Evolutionary conservation across 2,888 invertebrate genomes (phyloP).

Genomic region (Netelia fuscicornis): DNA sequence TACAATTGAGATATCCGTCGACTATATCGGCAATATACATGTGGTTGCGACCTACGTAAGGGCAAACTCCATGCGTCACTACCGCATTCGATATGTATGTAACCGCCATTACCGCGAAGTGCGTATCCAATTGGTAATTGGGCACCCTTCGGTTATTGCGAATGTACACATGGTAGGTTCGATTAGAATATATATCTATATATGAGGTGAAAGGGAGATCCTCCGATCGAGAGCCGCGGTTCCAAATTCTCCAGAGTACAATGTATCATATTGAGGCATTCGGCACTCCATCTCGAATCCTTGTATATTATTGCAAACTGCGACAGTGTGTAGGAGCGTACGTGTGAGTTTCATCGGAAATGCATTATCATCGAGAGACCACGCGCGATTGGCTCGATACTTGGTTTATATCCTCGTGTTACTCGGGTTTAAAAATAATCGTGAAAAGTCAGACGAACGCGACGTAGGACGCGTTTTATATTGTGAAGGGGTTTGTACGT

Average conservation of each 20-base stretch:
- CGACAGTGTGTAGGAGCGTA: neutral
- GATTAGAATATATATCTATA: neutral
- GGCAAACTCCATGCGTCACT: neutral
- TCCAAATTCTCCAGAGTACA: conserved; percentile 34
- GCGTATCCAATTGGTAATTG: conserved; percentile 39
- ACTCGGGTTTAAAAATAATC: neutral
- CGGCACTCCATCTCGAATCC: conserved; percentile 6
- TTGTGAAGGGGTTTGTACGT: neutral
- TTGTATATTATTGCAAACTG: conserved; percentile 10
- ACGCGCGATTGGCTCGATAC: neutral
- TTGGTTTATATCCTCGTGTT: neutral
- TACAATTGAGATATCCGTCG: neutral
- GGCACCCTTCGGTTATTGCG: conserved; percentile 31
- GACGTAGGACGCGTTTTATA: neutral
- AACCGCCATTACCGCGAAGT: conserved; percentile 19
- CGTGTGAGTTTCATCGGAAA: neutral
- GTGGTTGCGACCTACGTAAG: neutral
- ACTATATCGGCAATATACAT: neutral
- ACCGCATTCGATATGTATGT: conserved; percentile 8
- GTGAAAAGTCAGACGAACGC: neutral
- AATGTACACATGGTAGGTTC: neutral
- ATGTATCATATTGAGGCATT: conserved; percentile 30
- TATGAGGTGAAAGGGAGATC: conserved; percentile 5
- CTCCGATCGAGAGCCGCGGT: conserved; percentile 21
- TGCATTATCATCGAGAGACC: neutral